A percentile compares a stretch with the other conserved stretches of the same genome.
phyloP scores from a whole-genome alignment of 2,888 invertebrate species.

The Orchestes rusci region DNA sequence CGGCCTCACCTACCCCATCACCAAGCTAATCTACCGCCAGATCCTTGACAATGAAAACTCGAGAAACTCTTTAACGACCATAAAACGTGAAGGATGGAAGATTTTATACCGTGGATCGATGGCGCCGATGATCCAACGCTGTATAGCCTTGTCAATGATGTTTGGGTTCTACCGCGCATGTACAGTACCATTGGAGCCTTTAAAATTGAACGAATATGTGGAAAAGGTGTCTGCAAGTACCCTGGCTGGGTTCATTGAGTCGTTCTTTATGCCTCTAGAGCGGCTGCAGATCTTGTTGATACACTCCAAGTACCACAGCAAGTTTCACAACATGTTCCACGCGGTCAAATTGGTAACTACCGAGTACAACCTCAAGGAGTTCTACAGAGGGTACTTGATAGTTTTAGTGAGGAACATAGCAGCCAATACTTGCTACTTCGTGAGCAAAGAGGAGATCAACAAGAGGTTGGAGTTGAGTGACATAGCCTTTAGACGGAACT shows the following conservation, averaged over 20 bases:
- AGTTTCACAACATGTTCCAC: conserved; percentile 26
- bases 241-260: conserved; percentile 23
- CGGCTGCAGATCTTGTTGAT: conserved; percentile 27
- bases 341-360: conserved; percentile 15
- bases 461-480: conserved; percentile 16
- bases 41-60: conserved; percentile 23
- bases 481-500: conserved; percentile 6
- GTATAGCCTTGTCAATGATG: conserved; percentile 24
- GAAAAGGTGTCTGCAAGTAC: conserved; percentile 19
- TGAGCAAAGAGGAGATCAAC: conserved; percentile 20
- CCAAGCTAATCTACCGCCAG: conserved; percentile 28
- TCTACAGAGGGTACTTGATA: conserved; percentile 25
- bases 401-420: conserved; percentile 21
- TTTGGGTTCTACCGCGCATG: conserved; percentile 25
- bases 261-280: conserved; percentile 27
- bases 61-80: conserved; percentile 12
- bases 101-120: conserved; percentile 26
- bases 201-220: conserved; percentile 21
- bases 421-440: conserved; percentile 24
- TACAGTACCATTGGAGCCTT: conserved; percentile 15
- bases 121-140: conserved; percentile 26
- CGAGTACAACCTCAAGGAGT: conserved; percentile 25
- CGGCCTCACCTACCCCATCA: conserved; percentile 24
- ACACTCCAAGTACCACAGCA: conserved; percentile 19
- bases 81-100: conserved; percentile 22